phyloP scores from a whole-genome alignment of 1,140 invertebrate genomes.

The Brachionus paranguensis region DNA sequence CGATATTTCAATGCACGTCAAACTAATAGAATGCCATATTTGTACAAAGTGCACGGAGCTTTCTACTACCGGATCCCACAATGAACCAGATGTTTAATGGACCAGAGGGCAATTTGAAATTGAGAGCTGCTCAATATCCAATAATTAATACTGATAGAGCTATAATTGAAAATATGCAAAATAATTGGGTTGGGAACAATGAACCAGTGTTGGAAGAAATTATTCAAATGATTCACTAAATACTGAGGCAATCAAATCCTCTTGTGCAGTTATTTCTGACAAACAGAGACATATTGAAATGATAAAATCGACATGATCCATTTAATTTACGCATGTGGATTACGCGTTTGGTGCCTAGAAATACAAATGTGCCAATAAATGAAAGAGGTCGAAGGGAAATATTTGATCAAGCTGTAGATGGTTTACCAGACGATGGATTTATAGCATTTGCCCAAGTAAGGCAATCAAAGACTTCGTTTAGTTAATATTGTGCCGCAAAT shows the following conservation, averaged over 20 bases:
- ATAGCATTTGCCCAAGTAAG: not conserved
- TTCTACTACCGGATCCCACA: not conserved
- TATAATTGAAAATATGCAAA: not conserved
- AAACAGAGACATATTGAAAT: not conserved
- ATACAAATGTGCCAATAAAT: not conserved
- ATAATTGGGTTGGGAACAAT: not conserved
- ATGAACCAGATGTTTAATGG: too few relatives aligned
- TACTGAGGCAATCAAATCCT: not conserved
- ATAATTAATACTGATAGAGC: not conserved
- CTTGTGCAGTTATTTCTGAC: not conserved
- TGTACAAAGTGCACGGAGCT: not conserved
- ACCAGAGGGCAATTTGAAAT: not conserved
- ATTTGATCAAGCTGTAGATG: not conserved
- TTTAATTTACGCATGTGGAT: not conserved
- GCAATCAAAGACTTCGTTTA: not conserved
- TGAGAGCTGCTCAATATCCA: not conserved
- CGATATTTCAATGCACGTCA: not conserved
- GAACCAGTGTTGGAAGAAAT: too few relatives aligned
- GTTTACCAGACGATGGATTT: not conserved
- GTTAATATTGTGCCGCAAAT: not conserved
- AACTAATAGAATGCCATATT: not conserved
- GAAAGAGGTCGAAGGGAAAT: not conserved
- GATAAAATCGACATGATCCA: not conserved
- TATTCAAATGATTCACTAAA: not conserved
- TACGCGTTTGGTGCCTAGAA: not conserved